Evolutionary conservation across 2,113 vertebrate genomes (phyloP).

Genomic region (Dipodomys merriami): DNA sequence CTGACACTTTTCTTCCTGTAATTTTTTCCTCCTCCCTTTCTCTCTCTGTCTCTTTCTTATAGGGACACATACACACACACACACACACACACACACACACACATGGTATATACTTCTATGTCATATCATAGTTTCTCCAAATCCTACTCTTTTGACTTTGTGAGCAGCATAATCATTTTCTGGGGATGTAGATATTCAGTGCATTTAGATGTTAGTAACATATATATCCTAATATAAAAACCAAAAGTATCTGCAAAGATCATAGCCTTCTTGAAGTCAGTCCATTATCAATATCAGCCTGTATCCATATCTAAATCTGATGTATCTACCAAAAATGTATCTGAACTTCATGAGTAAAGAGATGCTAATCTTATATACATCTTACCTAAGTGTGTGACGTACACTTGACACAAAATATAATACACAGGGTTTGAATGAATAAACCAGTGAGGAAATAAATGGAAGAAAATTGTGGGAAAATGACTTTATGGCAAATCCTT

Average conservation of each 20-base stretch:
- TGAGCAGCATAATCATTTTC: background rate
- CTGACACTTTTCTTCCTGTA: background rate
- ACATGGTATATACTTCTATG: background rate
- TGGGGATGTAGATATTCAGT: background rate
- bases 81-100: background rate
- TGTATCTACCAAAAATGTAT: background rate
- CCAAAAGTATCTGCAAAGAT: background rate
- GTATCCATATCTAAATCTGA: background rate
- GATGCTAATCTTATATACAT: background rate
- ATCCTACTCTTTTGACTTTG: background rate
- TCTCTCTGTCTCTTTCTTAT: background rate
- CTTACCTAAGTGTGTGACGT: background rate
- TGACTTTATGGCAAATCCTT: background rate
- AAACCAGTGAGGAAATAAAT: background rate
- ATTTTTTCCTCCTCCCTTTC: background rate
- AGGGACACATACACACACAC: background rate
- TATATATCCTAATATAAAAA: background rate
- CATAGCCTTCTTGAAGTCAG: background rate
- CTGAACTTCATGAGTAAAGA: background rate
- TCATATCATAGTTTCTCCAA: background rate
- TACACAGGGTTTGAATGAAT: background rate
- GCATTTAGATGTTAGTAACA: background rate
- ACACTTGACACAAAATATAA: background rate
- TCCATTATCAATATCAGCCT: background rate
- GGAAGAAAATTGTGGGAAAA: background rate